Percentiles rank a stretch among this genome's conserved stretches.
phyloP scores from a whole-genome alignment of 2,797 vertebrate genomes.

The Pangasius sanitwongsei region DNA sequence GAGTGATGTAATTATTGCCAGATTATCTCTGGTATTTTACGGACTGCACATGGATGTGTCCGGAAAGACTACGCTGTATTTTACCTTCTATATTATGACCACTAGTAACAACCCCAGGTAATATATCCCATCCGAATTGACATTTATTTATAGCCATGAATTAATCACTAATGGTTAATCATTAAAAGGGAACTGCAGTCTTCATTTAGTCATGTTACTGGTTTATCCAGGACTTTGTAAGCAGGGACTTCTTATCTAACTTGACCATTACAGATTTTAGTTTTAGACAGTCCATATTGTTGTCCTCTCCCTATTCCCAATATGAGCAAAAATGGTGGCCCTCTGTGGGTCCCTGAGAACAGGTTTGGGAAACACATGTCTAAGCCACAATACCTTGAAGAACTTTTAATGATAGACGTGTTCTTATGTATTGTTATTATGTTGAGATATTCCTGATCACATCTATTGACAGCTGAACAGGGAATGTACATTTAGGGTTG shows the following conservation, averaged over 20 bases:
- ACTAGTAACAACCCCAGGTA: neutral
- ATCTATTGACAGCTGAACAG: neutral
- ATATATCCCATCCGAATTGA: neutral
- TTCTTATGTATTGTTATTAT: neutral
- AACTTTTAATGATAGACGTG: neutral
- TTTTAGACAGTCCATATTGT: neutral
- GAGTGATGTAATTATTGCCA: neutral
- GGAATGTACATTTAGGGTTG: no score
- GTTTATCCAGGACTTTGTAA: neutral
- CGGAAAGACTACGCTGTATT: neutral
- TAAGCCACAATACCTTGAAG: neutral
- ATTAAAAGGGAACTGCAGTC: neutral
- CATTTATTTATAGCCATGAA: constrained; percentile 8
- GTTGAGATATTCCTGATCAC: neutral
- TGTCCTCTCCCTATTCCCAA: neutral
- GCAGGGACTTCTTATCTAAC: neutral
- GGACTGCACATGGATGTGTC: neutral
- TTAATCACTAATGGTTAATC: constrained; percentile 10
- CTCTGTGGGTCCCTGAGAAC: neutral
- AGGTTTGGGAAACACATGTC: neutral
- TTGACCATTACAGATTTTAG: neutral
- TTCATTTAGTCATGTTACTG: neutral
- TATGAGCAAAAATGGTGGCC: neutral
- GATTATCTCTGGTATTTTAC: neutral
- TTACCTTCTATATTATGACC: neutral